Evolutionary conservation across 2,113 vertebrate genomes (phyloP).

Genomic region (Ctenomys sociabilis): DNA sequence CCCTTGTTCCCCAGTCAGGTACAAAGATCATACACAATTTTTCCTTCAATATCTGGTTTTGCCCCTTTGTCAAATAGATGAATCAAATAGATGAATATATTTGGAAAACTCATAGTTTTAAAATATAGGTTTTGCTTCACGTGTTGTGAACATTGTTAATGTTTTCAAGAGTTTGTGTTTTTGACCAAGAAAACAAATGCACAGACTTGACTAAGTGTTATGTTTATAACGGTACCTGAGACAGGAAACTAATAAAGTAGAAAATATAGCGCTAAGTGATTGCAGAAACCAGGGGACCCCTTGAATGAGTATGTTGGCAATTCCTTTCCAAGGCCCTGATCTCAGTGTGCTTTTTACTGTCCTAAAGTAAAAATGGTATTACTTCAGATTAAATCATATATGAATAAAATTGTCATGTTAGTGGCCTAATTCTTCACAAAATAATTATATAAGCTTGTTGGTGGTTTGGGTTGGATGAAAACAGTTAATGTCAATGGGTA

Average conservation of each 20-base stretch:
- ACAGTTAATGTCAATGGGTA: too few relatives aligned
- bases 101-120: not conserved
- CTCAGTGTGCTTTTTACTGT: not conserved
- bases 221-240: not conserved
- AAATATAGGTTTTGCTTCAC: not conserved
- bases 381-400: not conserved
- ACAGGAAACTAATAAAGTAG: not conserved
- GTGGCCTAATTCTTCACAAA: not conserved
- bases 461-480: too few relatives aligned
- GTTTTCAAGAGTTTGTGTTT: not conserved
- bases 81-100: not conserved
- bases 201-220: not conserved
- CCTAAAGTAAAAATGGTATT: not conserved
- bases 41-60: not conserved
- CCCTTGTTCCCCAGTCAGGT: not conserved
- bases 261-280: accelerated
- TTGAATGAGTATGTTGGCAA: too few relatives aligned
- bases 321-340: accelerated
- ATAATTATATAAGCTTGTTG: accelerated
- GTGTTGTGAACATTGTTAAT: not conserved
- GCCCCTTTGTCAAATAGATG: not conserved
- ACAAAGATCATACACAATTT: not conserved
- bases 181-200: not conserved
- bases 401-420: not conserved
- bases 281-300: accelerated